Percentiles rank a stretch among this genome's conserved stretches.
These are phyloP conservation scores for Chamaea fasciata DNA, from an alignment of 2,113 vertebrate genomes.

Conservation along the genomic window DNA sequence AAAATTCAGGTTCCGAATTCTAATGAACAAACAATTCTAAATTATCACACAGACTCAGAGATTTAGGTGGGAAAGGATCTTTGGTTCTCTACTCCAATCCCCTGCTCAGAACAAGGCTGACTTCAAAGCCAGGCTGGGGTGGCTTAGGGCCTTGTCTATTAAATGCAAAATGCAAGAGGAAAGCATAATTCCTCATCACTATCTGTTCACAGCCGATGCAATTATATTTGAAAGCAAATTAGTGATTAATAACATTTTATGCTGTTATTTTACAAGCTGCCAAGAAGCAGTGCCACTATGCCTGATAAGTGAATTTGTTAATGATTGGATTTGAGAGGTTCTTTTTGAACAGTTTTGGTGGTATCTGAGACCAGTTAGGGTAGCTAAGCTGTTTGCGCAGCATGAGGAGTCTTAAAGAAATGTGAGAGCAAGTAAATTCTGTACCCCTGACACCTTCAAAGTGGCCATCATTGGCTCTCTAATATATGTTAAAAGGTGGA, in stretches of 20 bases:
- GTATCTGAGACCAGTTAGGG: neutral
- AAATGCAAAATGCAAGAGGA: neutral
- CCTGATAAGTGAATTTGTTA: neutral
- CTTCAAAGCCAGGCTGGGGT: neutral
- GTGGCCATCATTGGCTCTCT: neutral
- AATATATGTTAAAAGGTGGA: neutral
- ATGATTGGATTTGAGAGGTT: neutral
- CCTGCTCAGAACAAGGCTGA: neutral
- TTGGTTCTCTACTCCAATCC: neutral
- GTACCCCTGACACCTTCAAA: neutral
- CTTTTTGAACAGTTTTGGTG: neutral
- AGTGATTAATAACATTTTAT: neutral
- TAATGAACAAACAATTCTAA: neutral
- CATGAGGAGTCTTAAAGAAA: neutral
- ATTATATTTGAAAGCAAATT: neutral
- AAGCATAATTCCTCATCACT: neutral
- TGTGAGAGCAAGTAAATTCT: neutral
- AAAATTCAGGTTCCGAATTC: neutral
- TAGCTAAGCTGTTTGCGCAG: neutral
- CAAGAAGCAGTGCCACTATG: neutral
- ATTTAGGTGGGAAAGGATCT: neutral
- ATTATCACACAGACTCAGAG: neutral
- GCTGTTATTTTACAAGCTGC: neutral
- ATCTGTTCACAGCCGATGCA: neutral
- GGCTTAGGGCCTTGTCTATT: neutral